Base-by-base conservation (phyloP, 2,888 invertebrate species). In the Heliconius charithonia region DNA sequence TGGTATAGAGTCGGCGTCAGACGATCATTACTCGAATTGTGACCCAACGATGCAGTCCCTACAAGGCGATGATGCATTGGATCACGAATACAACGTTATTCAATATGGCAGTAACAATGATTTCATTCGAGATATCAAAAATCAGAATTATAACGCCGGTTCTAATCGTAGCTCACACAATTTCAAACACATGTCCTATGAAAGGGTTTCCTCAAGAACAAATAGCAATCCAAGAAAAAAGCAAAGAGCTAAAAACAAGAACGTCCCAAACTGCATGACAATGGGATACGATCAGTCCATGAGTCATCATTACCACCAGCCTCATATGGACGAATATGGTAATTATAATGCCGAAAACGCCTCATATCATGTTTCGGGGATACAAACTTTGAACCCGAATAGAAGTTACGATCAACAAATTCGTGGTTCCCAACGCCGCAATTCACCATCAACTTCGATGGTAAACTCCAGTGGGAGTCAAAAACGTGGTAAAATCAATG, bases 221-320 rank as follows among this genome's bases (percentile, higher is more conserved):
- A 94, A 96, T 80, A 95, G 95, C 81, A 95, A 95, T 81, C 95
- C 95, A 12, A 89, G 95, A 37, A 95, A 95, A 82, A 95, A 95
- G 87, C 95, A 95, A 80, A 87, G 95, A 82, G 89, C 90, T 41
- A 95, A 95, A 87, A 95, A 94, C 82, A 95, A 95, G 82, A 95
- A 93, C 83, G 90, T 93, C 83, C 96, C 93, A 89, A 96, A 93
- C 85, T 96, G 89, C 89, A 96, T 88, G 96, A 96, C 93, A 81
- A 96, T 96, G 90, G 95, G 96, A 3, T 96, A 96, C 88, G 96
- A 96, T 82, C 90, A 95, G 0, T 88, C 95, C 0, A 90, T 94
- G 85, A 91, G 91, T 1, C 95, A 95, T 71, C 95, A 95, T 77
- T 95, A 95, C 85, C 95, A 95, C 75, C 95, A 95, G 83, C 96